Conservation (phyloP, 2,888 invertebrate genomes). For the Pristionchus arcanus region DNA sequence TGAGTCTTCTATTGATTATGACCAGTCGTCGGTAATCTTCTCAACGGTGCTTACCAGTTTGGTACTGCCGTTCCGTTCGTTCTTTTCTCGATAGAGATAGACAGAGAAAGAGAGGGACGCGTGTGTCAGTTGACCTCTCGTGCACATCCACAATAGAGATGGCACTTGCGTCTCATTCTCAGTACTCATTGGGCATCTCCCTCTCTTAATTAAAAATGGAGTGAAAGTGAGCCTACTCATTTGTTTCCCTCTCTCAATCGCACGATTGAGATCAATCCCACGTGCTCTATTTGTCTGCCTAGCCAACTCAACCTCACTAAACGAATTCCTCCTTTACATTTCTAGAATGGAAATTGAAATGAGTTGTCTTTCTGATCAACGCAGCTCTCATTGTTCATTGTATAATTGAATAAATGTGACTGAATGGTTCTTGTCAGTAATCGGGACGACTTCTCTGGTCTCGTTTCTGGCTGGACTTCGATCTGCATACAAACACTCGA, state of each 20-base stretch:
- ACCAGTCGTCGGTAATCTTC: neutral
- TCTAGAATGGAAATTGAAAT: neutral
- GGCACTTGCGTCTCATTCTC: slow-evolving; percentile 1
- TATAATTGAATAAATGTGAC: neutral
- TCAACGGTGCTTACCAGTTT: neutral
- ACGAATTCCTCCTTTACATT: neutral
- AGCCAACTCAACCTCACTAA: neutral
- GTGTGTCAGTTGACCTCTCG: neutral
- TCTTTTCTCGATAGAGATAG: neutral
- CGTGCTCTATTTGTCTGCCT: slow-evolving; percentile 12
- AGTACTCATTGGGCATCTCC: neutral
- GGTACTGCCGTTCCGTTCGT: neutral
- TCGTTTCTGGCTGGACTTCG: slow-evolving; percentile 63
- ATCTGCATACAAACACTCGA: slow-evolving; percentile 67
- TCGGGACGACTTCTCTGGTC: slow-evolving; percentile 66
- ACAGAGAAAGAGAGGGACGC: neutral
- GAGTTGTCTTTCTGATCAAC: neutral
- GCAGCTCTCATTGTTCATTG: neutral
- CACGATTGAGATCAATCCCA: neutral
- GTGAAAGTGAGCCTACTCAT: neutral
- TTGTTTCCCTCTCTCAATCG: slow-evolving; percentile 19
- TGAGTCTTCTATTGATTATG: neutral
- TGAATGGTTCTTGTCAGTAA: slow-evolving; percentile 61
- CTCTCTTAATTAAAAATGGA: neutral
- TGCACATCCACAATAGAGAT: neutral